phyloP scores from a whole-genome alignment of 2,888 invertebrate species.

The Phytoseiulus persimilis region DNA sequence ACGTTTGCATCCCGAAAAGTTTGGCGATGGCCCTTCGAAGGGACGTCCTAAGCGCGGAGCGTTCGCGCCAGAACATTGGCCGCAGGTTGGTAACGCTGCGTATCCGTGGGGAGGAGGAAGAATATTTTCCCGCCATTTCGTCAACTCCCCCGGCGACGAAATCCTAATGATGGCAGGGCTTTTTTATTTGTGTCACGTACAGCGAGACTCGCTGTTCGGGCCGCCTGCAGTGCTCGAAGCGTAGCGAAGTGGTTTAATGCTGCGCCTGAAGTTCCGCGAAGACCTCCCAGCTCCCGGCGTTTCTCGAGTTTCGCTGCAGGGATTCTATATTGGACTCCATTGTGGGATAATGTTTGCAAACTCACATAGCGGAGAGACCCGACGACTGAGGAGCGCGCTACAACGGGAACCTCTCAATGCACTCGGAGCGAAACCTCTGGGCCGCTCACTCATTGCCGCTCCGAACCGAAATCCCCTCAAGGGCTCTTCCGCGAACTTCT shows the following conservation, averaged over 20 bases:
- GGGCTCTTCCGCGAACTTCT: neutral
- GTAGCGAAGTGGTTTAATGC: neutral
- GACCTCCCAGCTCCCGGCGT: neutral
- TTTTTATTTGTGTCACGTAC: neutral
- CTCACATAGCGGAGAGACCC: neutral
- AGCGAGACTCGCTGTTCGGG: neutral
- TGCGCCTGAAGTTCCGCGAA: neutral
- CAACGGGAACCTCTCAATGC: neutral
- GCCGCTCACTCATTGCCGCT: neutral
- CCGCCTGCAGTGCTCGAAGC: neutral
- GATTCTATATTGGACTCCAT: neutral
- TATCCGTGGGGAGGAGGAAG: too few species aligned
- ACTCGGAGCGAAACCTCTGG: neutral
- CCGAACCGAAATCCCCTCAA: neutral
- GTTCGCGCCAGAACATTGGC: too few species aligned
- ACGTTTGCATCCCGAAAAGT: neutral
- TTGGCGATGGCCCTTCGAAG: neutral
- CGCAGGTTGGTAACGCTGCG: too few species aligned
- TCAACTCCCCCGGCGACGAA: neutral
- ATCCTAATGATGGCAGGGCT: neutral
- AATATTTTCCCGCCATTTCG: neutral
- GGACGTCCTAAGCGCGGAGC: neutral
- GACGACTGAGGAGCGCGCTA: neutral
- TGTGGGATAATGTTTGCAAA: conserved; percentile 5
- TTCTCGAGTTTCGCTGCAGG: conserved; percentile 5